Evolutionary conservation across 2,888 invertebrate species (phyloP).

Genomic region (Cephus sareptanus): DNA sequence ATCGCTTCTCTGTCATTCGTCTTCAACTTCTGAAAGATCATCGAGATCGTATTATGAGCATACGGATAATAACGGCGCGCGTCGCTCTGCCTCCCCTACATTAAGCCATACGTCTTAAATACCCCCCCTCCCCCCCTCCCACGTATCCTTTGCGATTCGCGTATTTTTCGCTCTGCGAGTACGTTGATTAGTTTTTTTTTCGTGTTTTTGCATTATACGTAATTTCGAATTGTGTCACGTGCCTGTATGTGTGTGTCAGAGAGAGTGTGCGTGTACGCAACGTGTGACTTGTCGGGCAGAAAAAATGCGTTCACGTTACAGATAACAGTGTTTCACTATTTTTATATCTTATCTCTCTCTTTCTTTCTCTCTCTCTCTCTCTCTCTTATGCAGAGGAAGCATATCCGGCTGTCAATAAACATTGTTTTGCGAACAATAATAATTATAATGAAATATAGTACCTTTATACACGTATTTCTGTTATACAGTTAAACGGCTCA

Average conservation of each 20-base stretch:
- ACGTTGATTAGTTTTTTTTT: not conserved
- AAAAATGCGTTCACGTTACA: not conserved
- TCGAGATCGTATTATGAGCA: not conserved
- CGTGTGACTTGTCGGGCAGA: not conserved
- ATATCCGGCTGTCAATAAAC: not conserved
- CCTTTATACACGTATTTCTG: not conserved
- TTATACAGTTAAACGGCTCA: not conserved
- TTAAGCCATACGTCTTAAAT: not conserved
- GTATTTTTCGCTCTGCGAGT: not conserved
- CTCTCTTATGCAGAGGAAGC: slow-evolving; percentile 14
- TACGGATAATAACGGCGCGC: not conserved
- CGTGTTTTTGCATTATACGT: not conserved
- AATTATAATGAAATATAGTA: not conserved
- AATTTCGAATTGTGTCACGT: not conserved
- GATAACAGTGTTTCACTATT: not conserved
- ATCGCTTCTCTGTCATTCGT: not conserved
- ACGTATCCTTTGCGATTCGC: not conserved
- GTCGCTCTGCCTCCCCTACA: not conserved
- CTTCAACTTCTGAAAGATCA: not conserved
- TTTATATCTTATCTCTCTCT: not conserved
- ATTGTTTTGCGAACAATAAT: not conserved
- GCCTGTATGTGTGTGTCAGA: not conserved
- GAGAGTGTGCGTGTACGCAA: not conserved
- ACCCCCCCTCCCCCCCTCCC: not conserved
- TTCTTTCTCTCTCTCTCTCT: slow-evolving; percentile 12